Evolutionary conservation across 2,113 vertebrate species (phyloP).

Genomic region (Rhinoptilus africanus): DNA sequence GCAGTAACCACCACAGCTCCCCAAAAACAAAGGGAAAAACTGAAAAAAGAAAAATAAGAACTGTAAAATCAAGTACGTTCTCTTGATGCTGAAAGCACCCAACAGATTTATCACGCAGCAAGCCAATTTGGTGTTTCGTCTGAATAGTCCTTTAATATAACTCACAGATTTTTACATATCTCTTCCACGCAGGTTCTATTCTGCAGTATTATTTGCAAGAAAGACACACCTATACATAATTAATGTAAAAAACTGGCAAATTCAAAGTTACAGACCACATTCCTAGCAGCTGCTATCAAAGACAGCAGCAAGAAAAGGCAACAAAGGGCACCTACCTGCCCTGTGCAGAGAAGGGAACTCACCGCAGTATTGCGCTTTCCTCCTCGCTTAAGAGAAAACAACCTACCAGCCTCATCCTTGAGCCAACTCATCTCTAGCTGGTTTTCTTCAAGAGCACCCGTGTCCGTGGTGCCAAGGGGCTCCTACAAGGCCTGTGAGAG

Average conservation of each 20-base stretch:
- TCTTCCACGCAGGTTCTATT: not conserved
- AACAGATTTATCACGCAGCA: too few relatives aligned
- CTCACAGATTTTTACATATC: fast-evolving
- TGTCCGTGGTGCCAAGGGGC: fast-evolving
- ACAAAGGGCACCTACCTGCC: not conserved
- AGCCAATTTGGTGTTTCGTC: not conserved
- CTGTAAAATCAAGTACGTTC: fast-evolving
- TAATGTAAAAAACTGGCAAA: not conserved
- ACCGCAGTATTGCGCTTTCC: fast-evolving
- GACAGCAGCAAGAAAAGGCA: not conserved
- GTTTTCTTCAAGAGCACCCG: not conserved
- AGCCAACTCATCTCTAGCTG: not conserved
- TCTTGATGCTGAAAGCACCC: fast-evolving
- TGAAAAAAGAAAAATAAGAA: not conserved
- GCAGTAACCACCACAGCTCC: not conserved
- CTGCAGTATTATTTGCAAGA: not conserved
- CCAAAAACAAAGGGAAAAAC: not conserved
- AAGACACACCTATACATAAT: fast-evolving
- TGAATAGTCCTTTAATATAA: not conserved
- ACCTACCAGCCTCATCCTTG: not conserved
- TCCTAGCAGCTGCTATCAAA: not conserved
- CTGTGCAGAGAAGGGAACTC: not conserved
- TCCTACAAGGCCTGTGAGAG: fast-evolving
- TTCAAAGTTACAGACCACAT: too few relatives aligned
- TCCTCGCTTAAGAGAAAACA: not conserved